A percentile compares a stretch with the other conserved stretches of the same genome.
These are phyloP conservation scores for Cossypha heuglini DNA, from an alignment of 2,797 vertebrate species.

Conservation along the genomic window DNA sequence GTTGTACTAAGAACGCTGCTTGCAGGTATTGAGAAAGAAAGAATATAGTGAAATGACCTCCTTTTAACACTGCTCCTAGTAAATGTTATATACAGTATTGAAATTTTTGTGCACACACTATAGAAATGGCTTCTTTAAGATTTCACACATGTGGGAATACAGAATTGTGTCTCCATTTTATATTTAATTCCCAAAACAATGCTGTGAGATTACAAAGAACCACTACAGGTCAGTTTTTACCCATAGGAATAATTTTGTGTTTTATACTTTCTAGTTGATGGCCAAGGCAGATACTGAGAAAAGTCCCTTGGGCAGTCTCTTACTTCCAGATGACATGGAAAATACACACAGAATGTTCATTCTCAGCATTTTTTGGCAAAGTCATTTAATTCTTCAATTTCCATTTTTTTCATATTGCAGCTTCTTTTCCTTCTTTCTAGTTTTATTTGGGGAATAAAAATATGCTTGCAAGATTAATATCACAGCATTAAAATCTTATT, in stretches of 20 bases:
- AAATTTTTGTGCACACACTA: background rate
- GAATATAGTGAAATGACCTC: background rate
- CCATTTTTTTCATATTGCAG: background rate
- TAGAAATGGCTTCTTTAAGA: background rate
- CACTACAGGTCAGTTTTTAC: background rate
- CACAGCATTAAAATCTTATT: background rate
- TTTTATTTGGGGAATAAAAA: background rate
- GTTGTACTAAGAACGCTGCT: background rate
- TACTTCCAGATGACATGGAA: background rate
- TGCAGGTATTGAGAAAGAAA: background rate
- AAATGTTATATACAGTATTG: background rate
- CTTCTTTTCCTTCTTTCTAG: background rate
- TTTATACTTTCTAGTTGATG: background rate
- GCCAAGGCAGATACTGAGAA: background rate
- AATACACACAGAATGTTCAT: background rate
- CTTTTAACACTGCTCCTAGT: background rate
- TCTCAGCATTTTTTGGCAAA: background rate
- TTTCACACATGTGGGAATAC: background rate
- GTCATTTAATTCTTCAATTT: background rate
- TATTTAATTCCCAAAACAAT: background rate
- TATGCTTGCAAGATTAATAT: background rate
- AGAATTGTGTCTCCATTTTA: background rate
- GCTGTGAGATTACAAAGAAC: background rate
- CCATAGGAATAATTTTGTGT: background rate
- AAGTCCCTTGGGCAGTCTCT: background rate